Conservation (phyloP, 2,113 vertebrate species). For the Hylia prasina region DNA sequence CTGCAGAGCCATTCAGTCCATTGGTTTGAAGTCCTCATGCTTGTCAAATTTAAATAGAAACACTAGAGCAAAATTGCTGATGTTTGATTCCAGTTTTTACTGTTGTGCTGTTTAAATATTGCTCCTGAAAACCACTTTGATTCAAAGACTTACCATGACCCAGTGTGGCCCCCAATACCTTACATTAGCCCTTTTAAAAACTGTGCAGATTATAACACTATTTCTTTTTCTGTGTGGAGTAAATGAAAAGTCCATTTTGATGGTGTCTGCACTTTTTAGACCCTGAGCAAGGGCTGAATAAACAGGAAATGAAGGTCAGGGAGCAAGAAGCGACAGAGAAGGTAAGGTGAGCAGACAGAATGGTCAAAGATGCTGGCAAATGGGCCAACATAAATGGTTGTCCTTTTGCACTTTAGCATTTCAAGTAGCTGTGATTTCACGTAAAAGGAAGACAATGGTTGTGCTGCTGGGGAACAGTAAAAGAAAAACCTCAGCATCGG, state of each 20-base stretch:
- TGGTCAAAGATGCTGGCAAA: background rate
- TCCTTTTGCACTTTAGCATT: background rate
- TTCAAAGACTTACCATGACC: background rate
- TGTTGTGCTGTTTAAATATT: background rate
- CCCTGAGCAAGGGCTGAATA: constrained; percentile 3
- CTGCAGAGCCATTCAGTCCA: background rate
- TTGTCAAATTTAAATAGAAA: background rate
- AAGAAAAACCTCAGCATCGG: background rate
- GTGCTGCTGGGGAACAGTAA: background rate
- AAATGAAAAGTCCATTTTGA: background rate
- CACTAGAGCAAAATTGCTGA: background rate
- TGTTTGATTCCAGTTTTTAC: background rate
- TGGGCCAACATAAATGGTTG: background rate
- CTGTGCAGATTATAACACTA: background rate
- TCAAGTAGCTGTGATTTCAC: background rate
- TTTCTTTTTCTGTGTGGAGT: background rate
- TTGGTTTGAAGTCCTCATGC: background rate
- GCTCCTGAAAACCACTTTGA: background rate
- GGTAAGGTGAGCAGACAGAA: background rate
- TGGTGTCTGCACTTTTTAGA: constrained; percentile 1
- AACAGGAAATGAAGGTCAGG: background rate
- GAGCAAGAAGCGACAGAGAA: background rate
- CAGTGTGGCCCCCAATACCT: background rate
- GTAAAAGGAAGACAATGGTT: background rate
- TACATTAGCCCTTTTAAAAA: background rate